Evolutionary conservation across 2,797 vertebrate species (phyloP).

Genomic region (Poliocrania exsul): DNA sequence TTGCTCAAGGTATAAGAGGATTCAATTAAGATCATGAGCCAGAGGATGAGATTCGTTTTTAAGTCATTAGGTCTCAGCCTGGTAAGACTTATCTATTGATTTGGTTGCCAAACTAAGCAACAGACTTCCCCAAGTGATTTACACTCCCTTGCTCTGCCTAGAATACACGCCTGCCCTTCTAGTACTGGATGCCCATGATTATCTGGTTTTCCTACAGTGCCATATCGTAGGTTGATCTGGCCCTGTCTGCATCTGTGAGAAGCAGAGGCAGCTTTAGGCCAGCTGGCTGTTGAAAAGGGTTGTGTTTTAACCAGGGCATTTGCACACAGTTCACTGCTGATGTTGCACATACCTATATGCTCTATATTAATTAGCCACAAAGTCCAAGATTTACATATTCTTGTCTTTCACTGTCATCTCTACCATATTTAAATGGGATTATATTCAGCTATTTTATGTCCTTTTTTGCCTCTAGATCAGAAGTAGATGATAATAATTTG

Average conservation of each 20-base stretch:
- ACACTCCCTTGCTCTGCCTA: not conserved
- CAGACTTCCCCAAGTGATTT: not conserved
- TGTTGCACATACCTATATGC: not conserved
- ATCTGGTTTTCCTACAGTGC: not conserved
- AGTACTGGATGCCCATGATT: not conserved
- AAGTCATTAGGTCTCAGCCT: not conserved
- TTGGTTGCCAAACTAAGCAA: not conserved
- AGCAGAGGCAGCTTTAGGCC: not conserved
- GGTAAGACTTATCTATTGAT: not conserved
- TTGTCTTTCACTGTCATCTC: not conserved
- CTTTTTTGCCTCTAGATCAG: not conserved
- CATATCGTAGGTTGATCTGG: not conserved
- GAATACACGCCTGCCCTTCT: not conserved
- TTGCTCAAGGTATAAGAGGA: not conserved
- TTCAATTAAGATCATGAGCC: not conserved
- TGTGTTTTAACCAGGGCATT: not conserved
- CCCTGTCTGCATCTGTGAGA: not conserved
- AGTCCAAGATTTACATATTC: not conserved
- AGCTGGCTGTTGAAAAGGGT: not conserved
- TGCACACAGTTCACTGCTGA: not conserved
- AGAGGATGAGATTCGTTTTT: not conserved
- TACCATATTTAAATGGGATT: not conserved
- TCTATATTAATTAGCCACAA: not conserved
- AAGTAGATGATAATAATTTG: not conserved
- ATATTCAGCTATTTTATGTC: not conserved